Conservation (phyloP, 2,113 vertebrate species). For the Plecturocebus donacophilus region DNA sequence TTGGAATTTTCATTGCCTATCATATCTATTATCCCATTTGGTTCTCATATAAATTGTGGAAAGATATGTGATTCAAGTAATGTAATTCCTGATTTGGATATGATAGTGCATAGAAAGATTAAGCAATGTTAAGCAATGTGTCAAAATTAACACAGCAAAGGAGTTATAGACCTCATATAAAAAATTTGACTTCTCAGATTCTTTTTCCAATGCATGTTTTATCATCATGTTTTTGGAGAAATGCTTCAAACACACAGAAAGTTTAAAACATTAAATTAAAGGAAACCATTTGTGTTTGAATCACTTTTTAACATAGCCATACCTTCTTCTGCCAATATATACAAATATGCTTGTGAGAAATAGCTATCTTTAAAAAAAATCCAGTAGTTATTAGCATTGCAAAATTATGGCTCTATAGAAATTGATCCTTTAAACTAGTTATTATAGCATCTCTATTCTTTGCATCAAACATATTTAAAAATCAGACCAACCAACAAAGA, state of each 20-base stretch:
- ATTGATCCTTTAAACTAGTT: conserved; percentile 12
- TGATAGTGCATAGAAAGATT: not conserved
- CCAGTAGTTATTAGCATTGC: not conserved
- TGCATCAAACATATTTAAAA: conserved; percentile 38
- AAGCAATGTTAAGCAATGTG: not conserved
- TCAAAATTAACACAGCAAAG: not conserved
- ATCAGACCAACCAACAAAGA: conserved; percentile 54
- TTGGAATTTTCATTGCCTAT: not conserved
- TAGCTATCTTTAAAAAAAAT: not conserved
- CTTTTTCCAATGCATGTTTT: not conserved
- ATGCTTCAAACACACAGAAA: not conserved
- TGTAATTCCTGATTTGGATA: not conserved
- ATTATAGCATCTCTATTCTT: conserved; percentile 45
- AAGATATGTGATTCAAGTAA: not conserved
- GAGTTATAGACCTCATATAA: not conserved
- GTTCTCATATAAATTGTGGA: not conserved
- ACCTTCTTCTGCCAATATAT: not conserved
- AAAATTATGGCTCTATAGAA: conserved; percentile 1
- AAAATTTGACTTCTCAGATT: not conserved
- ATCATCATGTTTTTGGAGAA: not conserved
- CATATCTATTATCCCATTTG: not conserved
- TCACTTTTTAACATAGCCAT: not conserved
- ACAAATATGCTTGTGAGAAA: not conserved
- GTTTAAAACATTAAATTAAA: not conserved
- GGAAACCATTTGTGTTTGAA: not conserved